Evolutionary conservation across 1,140 invertebrate species (phyloP).

Genomic region (Aphaenogaster floridana): DNA sequence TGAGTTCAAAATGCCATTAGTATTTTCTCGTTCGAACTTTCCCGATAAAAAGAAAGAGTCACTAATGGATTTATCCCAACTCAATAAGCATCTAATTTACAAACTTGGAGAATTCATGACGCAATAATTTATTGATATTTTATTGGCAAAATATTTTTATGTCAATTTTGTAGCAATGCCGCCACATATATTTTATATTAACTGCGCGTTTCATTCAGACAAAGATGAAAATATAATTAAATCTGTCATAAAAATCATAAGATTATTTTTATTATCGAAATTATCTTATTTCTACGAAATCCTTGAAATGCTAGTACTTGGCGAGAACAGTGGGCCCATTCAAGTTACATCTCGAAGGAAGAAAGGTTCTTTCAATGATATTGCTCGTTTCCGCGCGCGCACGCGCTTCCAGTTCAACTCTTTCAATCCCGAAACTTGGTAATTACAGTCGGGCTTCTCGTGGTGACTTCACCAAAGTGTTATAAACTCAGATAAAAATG

Average conservation of each 20-base stretch:
- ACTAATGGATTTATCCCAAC: neutral
- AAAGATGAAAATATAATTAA: neutral
- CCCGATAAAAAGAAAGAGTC: neutral
- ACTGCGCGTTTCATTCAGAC: neutral
- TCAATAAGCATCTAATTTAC: neutral
- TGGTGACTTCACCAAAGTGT: conserved; percentile 28
- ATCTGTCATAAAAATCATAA: conserved; percentile 14
- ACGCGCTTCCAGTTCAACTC: conserved; percentile 11
- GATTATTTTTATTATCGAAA: neutral
- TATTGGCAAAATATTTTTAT: neutral
- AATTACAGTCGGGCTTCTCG: conserved; percentile 19
- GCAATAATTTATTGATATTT: neutral
- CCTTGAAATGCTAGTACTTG: conserved; percentile 8
- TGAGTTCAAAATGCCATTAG: neutral
- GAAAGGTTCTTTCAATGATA: conserved; percentile 54
- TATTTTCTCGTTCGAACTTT: neutral
- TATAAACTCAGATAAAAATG: conserved; percentile 50
- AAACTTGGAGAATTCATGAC: neutral
- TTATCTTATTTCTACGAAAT: conserved; percentile 14
- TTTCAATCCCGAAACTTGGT: conserved; percentile 56
- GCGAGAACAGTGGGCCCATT: conserved; percentile 44
- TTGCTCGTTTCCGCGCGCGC: conserved; percentile 12
- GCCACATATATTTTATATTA: neutral
- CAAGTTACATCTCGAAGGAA: conserved; percentile 46
- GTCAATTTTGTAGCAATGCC: neutral